Evolutionary conservation across 1,140 invertebrate genomes (phyloP).

Genomic region (Drosophila nigromelanica): DNA sequence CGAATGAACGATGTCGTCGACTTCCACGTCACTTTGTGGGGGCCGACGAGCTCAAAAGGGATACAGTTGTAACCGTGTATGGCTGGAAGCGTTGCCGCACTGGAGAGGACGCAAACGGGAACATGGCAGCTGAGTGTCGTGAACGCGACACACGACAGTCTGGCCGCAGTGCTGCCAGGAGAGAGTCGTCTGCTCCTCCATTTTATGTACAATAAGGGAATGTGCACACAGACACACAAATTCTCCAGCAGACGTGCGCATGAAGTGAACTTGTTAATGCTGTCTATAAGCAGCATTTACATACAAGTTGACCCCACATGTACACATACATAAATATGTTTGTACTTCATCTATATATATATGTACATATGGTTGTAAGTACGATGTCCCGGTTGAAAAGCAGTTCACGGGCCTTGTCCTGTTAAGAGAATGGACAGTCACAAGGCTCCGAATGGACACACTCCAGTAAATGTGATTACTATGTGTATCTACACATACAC

Average conservation of each 20-base stretch:
- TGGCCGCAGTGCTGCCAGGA: conserved; percentile 14
- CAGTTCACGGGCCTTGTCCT: conserved; percentile 4
- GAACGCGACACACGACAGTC: conserved; percentile 24
- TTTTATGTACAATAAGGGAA: conserved; percentile 47
- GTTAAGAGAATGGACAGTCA: conserved; percentile 15
- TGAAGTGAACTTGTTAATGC: conserved; percentile 68
- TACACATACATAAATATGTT: conserved; percentile 2
- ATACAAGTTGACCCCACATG: conserved; percentile 57
- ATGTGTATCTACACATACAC: conserved; percentile 6
- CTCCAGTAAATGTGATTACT: conserved; percentile 31
- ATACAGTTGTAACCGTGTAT: conserved; percentile 74
- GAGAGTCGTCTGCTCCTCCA: conserved; percentile 21
- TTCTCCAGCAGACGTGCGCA: conserved; percentile 49
- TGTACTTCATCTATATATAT: conserved; percentile 1
- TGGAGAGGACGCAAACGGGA: conserved; percentile 50
- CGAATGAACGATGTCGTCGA: conserved; percentile 44
- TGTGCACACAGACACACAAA: conserved; percentile 40
- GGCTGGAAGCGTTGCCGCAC: conserved; percentile 45
- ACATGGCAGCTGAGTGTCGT: conserved; percentile 63
- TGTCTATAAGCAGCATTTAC: conserved; percentile 74
- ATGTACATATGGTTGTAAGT: conserved; percentile 13
- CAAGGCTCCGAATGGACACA: conserved; percentile 25
- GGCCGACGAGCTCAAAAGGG: conserved; percentile 56
- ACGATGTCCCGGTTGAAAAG: conserved; percentile 10
- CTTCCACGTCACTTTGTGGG: conserved; percentile 29